phyloP scores from a whole-genome alignment of 1,140 invertebrate genomes.

The Drosophila mojavensis region DNA sequence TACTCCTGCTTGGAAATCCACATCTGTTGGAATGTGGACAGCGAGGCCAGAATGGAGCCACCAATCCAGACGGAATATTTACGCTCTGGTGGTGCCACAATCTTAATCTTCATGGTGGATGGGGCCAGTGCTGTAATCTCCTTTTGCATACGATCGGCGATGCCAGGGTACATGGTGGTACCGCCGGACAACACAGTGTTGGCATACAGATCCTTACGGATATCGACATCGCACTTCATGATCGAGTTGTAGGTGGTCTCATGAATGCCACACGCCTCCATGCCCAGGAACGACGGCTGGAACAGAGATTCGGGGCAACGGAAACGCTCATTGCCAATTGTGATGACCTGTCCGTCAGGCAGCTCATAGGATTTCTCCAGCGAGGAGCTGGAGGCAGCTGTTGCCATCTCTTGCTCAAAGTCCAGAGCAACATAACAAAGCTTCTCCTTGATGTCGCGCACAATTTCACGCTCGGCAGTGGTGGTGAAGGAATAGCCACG shows the following conservation, averaged over 20 bases:
- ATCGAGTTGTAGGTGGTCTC: slow-evolving; percentile 97
- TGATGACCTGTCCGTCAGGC: slow-evolving; percentile 93
- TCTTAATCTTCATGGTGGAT: slow-evolving; percentile 96
- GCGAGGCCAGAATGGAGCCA: slow-evolving; percentile 93
- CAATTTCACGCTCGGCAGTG: slow-evolving; percentile 92
- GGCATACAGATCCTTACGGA: slow-evolving; percentile 95
- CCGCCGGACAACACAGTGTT: slow-evolving; percentile 95
- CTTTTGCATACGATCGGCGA: slow-evolving; percentile 94
- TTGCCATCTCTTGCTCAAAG: slow-evolving; percentile 94
- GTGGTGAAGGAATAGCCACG: slow-evolving; percentile 89
- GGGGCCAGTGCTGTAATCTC: slow-evolving; percentile 94
- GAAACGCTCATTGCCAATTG: slow-evolving; percentile 97
- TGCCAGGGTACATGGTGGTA: slow-evolving; percentile 91
- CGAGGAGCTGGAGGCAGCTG: slow-evolving; percentile 91
- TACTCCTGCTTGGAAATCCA: slow-evolving; percentile 98
- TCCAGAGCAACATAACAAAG: slow-evolving; percentile 92
- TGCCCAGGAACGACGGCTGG: slow-evolving; percentile 94
- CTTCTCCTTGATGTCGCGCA: slow-evolving; percentile 93
- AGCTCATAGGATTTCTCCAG: slow-evolving; percentile 94
- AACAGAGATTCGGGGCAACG: slow-evolving; percentile 96
- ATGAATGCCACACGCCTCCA: slow-evolving; percentile 95
- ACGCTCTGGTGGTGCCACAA: slow-evolving; percentile 95
- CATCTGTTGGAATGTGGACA: slow-evolving; percentile 96
- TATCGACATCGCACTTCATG: slow-evolving; percentile 97
- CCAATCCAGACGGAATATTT: slow-evolving; percentile 97